Evolutionary conservation across 2,113 vertebrate genomes (phyloP).

Genomic region (Trinectes maculatus): DNA sequence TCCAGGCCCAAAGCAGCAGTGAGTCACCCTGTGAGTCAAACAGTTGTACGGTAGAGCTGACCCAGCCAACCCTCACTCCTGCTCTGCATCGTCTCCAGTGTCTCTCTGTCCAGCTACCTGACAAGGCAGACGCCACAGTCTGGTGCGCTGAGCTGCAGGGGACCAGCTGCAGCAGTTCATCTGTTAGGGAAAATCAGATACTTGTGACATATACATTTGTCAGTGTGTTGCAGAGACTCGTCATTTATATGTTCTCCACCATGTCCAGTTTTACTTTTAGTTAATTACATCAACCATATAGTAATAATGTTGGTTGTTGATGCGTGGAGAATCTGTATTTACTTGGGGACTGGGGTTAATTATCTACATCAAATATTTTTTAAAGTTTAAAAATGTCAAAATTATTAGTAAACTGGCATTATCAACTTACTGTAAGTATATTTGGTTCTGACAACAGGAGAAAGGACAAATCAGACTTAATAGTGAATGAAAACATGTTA

Average conservation of each 20-base stretch:
- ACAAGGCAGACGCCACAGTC: conserved; percentile 35
- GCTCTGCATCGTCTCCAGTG: conserved; percentile 58
- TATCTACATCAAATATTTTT: conserved; percentile 10
- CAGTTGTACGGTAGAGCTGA: conserved; percentile 44
- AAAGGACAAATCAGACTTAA: conserved; percentile 16
- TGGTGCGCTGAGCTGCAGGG: conserved; percentile 18
- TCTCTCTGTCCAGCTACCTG: conserved; percentile 54
- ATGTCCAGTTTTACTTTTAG: conserved; percentile 22
- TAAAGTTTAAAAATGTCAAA: neutral
- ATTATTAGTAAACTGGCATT: conserved; percentile 3
- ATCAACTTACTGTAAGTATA: conserved; percentile 7
- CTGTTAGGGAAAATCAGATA: conserved; percentile 37
- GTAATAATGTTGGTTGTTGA: conserved; percentile 11
- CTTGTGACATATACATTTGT: conserved; percentile 18
- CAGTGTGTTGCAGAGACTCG: conserved; percentile 15
- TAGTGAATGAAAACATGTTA: neutral
- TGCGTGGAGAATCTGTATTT: conserved; percentile 32
- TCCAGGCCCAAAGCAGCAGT: conserved; percentile 28
- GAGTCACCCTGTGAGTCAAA: conserved; percentile 66
- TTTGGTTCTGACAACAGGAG: neutral
- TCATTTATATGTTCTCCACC: no score
- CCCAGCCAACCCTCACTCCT: conserved; percentile 49
- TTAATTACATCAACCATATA: conserved; percentile 42
- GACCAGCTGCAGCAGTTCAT: conserved; percentile 43
- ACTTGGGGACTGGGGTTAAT: conserved; percentile 2